A percentile compares a stretch with the other conserved stretches of the same genome.
Conservation (phyloP, 1,140 invertebrate genomes). For the Vanessa tameamea region DNA sequence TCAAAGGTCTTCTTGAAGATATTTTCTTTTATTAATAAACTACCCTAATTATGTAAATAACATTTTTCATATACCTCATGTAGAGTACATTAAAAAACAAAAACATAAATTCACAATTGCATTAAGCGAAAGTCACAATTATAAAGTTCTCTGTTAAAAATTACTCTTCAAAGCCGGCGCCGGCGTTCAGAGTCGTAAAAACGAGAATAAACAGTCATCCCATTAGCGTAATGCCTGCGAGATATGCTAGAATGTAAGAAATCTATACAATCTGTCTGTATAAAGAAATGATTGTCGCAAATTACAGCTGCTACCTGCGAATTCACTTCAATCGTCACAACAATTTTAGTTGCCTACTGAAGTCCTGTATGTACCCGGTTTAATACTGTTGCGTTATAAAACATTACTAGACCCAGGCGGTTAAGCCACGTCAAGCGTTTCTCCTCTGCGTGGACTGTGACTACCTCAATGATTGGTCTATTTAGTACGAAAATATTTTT, state of each 20-base stretch:
- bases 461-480: too few species aligned
- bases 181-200: slow-evolving; percentile 12
- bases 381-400: not conserved
- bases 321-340: slow-evolving; percentile 49
- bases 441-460: too few species aligned
- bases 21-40: too few species aligned
- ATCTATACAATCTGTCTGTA: slow-evolving; percentile 52
- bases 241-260: slow-evolving; percentile 7
- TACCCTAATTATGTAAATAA: too few species aligned
- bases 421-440: too few species aligned
- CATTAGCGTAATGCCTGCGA: slow-evolving; percentile 13
- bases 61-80: too few species aligned
- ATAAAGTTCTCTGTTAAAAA: not conserved
- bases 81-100: too few species aligned
- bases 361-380: slow-evolving; percentile 3
- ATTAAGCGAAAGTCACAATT: slow-evolving; percentile 12
- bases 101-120: not conserved
- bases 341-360: slow-evolving; percentile 44
- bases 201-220: slow-evolving; percentile 17
- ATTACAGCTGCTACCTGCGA: slow-evolving; percentile 32
- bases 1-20: too few species aligned
- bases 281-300: slow-evolving; percentile 51
- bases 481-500: too few species aligned
- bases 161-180: slow-evolving; percentile 9
- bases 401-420: too few species aligned